Evolutionary conservation across 2,113 vertebrate species (phyloP).

Genomic region (Leucopternis melanops): DNA sequence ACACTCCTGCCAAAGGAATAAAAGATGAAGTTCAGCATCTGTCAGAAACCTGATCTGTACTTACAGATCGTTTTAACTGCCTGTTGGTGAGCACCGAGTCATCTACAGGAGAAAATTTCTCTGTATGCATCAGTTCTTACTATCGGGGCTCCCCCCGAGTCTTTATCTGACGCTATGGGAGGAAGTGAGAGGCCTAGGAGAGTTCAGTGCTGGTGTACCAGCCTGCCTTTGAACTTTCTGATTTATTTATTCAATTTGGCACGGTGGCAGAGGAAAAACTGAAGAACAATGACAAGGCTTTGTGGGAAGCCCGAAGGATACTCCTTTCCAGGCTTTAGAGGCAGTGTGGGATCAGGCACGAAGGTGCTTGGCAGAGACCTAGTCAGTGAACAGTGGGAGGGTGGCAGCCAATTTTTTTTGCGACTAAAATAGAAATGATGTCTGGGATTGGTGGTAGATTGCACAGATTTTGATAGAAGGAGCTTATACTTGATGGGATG

Average conservation of each 20-base stretch:
- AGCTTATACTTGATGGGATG: neutral
- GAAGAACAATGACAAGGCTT: neutral
- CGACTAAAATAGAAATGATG: constrained; percentile 28
- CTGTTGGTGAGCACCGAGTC: neutral
- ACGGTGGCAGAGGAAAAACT: neutral
- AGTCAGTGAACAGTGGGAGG: neutral
- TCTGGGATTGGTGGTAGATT: constrained; percentile 21
- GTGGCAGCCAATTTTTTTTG: constrained; percentile 27
- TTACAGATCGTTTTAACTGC: constrained; percentile 4
- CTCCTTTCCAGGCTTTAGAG: neutral
- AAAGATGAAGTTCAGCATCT: constrained; percentile 34
- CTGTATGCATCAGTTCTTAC: neutral
- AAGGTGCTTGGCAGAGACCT: constrained; percentile 16
- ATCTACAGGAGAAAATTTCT: neutral
- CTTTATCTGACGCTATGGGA: neutral
- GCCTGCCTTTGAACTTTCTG: neutral
- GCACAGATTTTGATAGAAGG: constrained; percentile 12
- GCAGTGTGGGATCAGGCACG: neutral
- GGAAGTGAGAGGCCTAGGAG: neutral
- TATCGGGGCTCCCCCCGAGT: neutral
- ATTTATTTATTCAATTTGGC: constrained; percentile 32
- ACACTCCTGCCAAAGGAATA: neutral
- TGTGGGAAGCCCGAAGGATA: neutral
- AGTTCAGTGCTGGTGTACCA: neutral
- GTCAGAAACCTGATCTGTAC: constrained; percentile 23